A percentile compares a stretch with the other conserved stretches of the same genome.
Evolutionary conservation across 2,113 vertebrate species (phyloP).

Genomic region (Dolichotis patagonum): DNA sequence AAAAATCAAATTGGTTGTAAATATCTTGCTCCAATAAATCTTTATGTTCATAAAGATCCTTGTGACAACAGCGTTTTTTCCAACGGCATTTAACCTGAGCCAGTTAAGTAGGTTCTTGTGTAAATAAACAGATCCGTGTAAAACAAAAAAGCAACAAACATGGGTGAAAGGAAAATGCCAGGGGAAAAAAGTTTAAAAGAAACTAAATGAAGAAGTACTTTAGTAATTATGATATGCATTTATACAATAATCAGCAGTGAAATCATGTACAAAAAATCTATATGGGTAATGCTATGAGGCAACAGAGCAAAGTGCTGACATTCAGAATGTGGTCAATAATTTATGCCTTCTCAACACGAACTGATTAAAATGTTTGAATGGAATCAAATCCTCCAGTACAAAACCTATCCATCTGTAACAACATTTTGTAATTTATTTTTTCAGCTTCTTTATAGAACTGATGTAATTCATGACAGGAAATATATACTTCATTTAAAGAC

Average conservation of each 20-base stretch:
- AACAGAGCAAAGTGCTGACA: conserved; percentile 34
- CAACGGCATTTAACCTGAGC: conserved; percentile 25
- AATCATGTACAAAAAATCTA: neutral
- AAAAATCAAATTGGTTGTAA: conserved; percentile 20
- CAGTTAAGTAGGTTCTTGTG: neutral
- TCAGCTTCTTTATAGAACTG: neutral
- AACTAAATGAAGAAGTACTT: conserved; percentile 36
- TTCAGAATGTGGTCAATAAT: neutral
- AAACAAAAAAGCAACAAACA: conserved; percentile 44
- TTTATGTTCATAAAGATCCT: conserved; percentile 42
- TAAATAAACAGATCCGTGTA: neutral
- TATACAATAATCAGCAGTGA: neutral
- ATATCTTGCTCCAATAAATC: neutral
- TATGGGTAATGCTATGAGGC: neutral
- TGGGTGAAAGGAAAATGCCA: neutral
- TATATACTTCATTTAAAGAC: conserved; percentile 3
- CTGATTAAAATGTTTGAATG: neutral
- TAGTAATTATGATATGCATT: conserved; percentile 39
- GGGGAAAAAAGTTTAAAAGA: neutral
- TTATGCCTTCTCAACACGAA: neutral
- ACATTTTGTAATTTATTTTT: neutral
- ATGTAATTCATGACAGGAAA: conserved; percentile 14
- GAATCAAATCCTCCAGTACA: conserved; percentile 33
- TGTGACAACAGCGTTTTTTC: conserved; percentile 20
- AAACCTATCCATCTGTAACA: neutral